Conservation (phyloP, 2,888 invertebrate genomes). For the Eurytoma californica region DNA sequence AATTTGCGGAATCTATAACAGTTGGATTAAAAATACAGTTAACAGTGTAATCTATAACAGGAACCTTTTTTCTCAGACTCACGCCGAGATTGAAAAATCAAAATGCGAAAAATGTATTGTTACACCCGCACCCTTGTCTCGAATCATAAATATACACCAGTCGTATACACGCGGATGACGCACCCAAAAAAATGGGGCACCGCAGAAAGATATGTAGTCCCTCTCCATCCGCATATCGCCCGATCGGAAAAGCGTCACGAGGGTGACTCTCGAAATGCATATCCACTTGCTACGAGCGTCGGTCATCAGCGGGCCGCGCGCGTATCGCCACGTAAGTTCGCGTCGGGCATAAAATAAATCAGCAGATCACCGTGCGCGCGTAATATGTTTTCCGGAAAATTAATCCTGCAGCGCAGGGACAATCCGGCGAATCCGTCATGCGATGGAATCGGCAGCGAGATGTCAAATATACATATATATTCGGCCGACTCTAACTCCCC, state of each 20-base stretch:
- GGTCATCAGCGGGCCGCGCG: not conserved
- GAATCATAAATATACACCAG: not conserved
- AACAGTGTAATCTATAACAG: too few species aligned
- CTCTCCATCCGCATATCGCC: not conserved
- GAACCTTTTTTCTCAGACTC: not conserved
- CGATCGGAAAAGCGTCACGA: slow-evolving; percentile 9
- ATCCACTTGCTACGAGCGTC: too few species aligned
- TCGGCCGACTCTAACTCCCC: not conserved
- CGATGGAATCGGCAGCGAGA: slow-evolving; percentile 21
- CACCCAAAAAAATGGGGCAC: slow-evolving; percentile 7
- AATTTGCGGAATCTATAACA: too few species aligned
- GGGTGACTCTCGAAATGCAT: not conserved
- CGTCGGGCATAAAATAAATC: not conserved
- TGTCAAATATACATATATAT: slow-evolving; percentile 23
- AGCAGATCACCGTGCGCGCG: slow-evolving; percentile 1
- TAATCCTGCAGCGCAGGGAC: slow-evolving; percentile 51
- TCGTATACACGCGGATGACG: not conserved
- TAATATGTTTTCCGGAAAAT: slow-evolving; percentile 59
- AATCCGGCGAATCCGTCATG: slow-evolving; percentile 19
- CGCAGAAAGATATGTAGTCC: slow-evolving; percentile 5
- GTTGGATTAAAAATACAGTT: not conserved
- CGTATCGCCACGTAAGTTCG: not conserved
- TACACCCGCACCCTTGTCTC: not conserved
- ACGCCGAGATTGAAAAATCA: not conserved
- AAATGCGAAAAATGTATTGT: not conserved